Percentiles rank a stretch among this genome's conserved stretches.
Evolutionary conservation across 1,140 invertebrate species (phyloP).

Genomic region (Drosophila bifasciata): DNA sequence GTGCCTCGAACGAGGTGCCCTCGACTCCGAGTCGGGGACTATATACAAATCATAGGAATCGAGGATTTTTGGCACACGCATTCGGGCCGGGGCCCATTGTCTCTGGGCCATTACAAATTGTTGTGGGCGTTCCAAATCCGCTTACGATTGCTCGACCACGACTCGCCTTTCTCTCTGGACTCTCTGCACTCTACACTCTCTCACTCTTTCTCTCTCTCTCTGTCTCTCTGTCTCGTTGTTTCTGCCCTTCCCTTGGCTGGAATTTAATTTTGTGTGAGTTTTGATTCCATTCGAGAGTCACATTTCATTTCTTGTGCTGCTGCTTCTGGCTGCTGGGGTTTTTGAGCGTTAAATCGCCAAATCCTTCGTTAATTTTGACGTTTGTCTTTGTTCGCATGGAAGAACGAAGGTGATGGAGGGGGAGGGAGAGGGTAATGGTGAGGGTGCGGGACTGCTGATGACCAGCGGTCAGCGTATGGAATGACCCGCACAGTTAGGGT

Average conservation of each 20-base stretch:
- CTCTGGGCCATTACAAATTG: constrained; percentile 77
- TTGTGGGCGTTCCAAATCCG: constrained; percentile 83
- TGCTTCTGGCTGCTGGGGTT: no score
- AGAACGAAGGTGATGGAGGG: neutral
- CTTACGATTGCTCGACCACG: constrained; percentile 61
- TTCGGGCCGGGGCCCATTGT: constrained; percentile 21
- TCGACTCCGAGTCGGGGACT: constrained; percentile 4
- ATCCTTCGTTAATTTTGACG: constrained; percentile 80
- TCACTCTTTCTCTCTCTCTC: neutral
- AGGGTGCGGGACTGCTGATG: constrained; percentile 37
- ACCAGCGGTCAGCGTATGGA: constrained; percentile 57
- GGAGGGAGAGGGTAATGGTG: neutral
- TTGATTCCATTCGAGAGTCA: constrained; percentile 55
- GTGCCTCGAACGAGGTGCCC: constrained; percentile 51
- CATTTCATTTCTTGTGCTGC: constrained; percentile 72
- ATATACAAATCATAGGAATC: constrained; percentile 14
- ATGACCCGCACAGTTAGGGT: constrained; percentile 61
- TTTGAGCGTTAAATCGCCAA: constrained; percentile 79
- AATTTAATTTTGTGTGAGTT: constrained; percentile 59
- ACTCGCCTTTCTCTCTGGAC: constrained; percentile 46
- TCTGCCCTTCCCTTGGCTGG: constrained; percentile 37
- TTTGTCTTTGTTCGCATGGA: constrained; percentile 55
- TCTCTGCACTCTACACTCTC: neutral
- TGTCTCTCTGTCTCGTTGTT: no score
- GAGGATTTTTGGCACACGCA: constrained; percentile 36